Evolutionary conservation across 2,113 vertebrate genomes (phyloP), one percentile per base, ranked within the genome.

Genomic region (Centropus unirufus): DNA sequence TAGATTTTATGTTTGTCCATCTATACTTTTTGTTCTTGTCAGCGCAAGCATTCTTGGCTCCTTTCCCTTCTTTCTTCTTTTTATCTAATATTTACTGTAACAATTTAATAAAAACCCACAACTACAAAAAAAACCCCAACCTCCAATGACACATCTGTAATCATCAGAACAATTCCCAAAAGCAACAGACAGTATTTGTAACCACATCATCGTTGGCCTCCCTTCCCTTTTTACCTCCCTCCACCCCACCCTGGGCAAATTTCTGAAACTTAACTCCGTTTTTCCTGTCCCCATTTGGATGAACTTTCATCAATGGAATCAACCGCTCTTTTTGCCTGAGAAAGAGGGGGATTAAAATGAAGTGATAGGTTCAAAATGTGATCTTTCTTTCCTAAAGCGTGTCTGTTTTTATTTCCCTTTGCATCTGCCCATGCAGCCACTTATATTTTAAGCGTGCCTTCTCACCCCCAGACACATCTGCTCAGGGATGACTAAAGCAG

Each of bases 21-120:
- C 75, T 54, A 5, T 86, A 51, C 34, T 14, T 86, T 87, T 93
- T 83, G 51, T 96, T 59, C 67, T 92, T 95, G 93, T 91, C 94
- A 95, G 89, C 84, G 87, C 70, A 90, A 93, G 34, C 32, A 11
- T 74, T 88, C 82, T 80, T 59, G 70, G 67, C 70, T 74, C 8
- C 51, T 86, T 91, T 92, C 67, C 87, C 44, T 36, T 73, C 36
- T 72, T 72, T 24, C 5, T 15, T 57, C 15, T 75, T 85, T 93
- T 85, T 30, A 73, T 83, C 73, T 79, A 92, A 83, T 77, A 47
- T 74, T 92, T 36, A 55, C 55, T 54, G 26, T 63, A 85, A 77
- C 24, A 51, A 62, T 36, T 51, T 39, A 1, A 18, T 1, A 55
- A 21, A 69, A 83, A 24, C 11, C 32, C 2, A 5, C 21, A 9